Percentiles rank a stretch among this genome's conserved stretches.
Conservation (phyloP, 2,888 invertebrate genomes). For the Apotomis turbidana region DNA sequence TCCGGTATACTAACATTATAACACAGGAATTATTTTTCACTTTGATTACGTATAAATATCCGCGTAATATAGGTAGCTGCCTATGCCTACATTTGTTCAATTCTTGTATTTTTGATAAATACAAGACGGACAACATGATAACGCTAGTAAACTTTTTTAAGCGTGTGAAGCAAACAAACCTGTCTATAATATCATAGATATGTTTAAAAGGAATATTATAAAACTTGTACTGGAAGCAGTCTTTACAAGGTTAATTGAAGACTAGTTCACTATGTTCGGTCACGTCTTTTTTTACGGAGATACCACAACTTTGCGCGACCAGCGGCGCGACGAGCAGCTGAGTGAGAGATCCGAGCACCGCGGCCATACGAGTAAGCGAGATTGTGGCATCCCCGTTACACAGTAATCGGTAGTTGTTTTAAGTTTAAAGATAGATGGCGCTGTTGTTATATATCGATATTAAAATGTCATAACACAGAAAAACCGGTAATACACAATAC, state of each 20-base stretch:
- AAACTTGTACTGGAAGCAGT: not conserved
- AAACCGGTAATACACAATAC: slow-evolving; percentile 25
- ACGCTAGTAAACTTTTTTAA: too few relatives aligned
- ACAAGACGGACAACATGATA: too few relatives aligned
- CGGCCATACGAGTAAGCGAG: too few relatives aligned
- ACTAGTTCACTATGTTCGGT: slow-evolving; percentile 4
- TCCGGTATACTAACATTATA: not conserved
- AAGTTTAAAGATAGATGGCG: slow-evolving; percentile 21
- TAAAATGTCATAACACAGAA: not conserved
- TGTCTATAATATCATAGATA: too few relatives aligned
- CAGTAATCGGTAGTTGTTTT: not conserved
- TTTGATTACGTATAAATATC: too few relatives aligned
- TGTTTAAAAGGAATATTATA: not conserved
- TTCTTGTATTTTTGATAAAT: too few relatives aligned
- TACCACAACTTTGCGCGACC: too few relatives aligned
- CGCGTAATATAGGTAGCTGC: too few relatives aligned
- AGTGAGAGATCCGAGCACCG: too few relatives aligned
- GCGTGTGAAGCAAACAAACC: not conserved
- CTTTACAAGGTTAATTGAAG: slow-evolving; percentile 17
- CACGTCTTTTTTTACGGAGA: slow-evolving; percentile 6
- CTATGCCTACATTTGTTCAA: too few relatives aligned
- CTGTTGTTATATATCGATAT: slow-evolving; percentile 6
- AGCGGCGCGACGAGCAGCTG: too few relatives aligned
- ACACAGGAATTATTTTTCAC: not conserved
- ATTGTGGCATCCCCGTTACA: not conserved